Percentiles rank a stretch among this genome's conserved stretches.
Conservation (phyloP, 2,797 vertebrate species). For the Sebastes taczanowskii region DNA sequence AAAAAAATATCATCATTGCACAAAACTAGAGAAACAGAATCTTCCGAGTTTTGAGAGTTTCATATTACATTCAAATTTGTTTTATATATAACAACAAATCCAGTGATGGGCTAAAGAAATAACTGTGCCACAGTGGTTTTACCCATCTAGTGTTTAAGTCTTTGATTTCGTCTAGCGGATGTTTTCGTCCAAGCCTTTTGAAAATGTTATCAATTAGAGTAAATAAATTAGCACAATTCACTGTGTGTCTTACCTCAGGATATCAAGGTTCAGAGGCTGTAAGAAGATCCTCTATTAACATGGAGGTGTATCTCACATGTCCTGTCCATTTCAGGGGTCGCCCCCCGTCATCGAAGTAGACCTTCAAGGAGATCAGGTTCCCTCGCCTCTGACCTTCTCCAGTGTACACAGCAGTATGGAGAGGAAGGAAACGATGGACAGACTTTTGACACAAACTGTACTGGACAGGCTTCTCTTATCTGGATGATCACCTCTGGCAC, state of each 20-base stretch:
- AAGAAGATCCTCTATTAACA: conserved; percentile 33
- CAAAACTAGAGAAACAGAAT: background rate
- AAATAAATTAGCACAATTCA: background rate
- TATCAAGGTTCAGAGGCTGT: conserved; percentile 8
- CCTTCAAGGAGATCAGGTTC: conserved; percentile 42
- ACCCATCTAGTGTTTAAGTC: background rate
- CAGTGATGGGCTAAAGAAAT: background rate
- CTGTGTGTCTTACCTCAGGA: background rate
- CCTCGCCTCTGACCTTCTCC: conserved; percentile 46
- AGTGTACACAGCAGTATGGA: background rate
- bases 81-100: background rate
- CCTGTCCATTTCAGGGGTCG: conserved; percentile 7
- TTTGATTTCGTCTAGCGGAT: background rate
- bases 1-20: background rate
- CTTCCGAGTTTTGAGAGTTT: background rate
- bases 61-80: background rate
- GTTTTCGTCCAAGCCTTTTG: background rate
- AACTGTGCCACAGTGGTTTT: background rate
- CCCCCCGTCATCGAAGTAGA: conserved; percentile 4
- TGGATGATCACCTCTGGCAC: background rate
- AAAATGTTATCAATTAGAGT: background rate
- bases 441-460: background rate
- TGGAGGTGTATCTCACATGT: conserved; percentile 29
- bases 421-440: conserved; percentile 5
- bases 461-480: background rate